phyloP scores from a whole-genome alignment of 53 echinoderm and acorn worm genomes.

The Pentamera pediparva region DNA sequence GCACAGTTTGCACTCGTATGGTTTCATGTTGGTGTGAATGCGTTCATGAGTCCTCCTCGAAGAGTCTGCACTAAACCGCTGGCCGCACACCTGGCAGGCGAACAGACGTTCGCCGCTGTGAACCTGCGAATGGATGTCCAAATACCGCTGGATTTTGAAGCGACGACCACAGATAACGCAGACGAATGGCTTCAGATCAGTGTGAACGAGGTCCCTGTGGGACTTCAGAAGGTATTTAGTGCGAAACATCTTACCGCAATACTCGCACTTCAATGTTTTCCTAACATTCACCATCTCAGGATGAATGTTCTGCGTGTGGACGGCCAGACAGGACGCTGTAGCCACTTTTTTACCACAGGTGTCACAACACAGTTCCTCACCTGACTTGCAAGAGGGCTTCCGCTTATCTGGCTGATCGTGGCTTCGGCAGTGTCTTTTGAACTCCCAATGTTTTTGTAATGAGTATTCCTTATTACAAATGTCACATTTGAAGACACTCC shows the following conservation, averaged over 20 bases:
- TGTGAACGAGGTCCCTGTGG: constrained; percentile 19
- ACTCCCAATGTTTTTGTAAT: background rate
- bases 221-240: constrained; percentile 40
- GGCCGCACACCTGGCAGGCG: background rate
- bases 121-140: constrained; percentile 3
- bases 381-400: background rate
- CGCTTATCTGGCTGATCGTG: background rate
- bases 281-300: constrained; percentile 1
- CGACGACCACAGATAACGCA: background rate
- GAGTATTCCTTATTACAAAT: background rate
- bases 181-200: constrained; percentile 8
- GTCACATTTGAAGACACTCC: background rate
- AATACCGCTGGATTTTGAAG: background rate
- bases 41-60: constrained; percentile 17
- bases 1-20: constrained; percentile 7
- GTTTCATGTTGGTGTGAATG: constrained; percentile 15
- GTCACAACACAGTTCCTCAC: background rate
- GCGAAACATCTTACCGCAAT: constrained; percentile 49
- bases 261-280: constrained; percentile 32
- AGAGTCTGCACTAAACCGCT: background rate
- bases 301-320: constrained; percentile 23
- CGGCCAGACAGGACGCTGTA: background rate
- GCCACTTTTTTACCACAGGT: constrained; percentile 1
- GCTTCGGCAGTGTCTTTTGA: background rate
- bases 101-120: constrained; percentile 20